A percentile compares a stretch with the other conserved stretches of the same genome.
Conservation (phyloP, 2,888 invertebrate species). For the Siphlonurus alternatus region DNA sequence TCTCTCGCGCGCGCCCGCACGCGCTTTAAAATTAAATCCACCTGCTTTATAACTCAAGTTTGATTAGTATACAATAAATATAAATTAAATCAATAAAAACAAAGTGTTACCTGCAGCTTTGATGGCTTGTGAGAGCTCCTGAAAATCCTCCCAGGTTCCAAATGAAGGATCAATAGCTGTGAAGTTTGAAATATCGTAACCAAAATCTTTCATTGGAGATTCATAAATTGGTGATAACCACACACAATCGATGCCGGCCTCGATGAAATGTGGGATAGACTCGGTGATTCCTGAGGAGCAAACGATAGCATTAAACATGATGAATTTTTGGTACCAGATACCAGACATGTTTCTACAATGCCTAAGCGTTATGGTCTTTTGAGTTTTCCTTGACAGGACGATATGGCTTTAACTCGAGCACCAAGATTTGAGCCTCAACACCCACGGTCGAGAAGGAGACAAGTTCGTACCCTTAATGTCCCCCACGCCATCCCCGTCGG, state of each 20-base stretch:
- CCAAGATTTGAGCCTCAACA: too few species aligned
- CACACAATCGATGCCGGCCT: conserved; percentile 52
- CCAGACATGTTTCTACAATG: too few species aligned
- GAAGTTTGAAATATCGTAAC: conserved; percentile 74
- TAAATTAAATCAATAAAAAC: neutral
- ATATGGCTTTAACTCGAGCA: too few species aligned
- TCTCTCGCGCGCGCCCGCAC: too few species aligned
- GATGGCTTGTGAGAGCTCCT: conserved; percentile 35
- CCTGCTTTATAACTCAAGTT: too few species aligned
- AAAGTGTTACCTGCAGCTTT: conserved; percentile 31
- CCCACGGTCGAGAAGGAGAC: too few species aligned
- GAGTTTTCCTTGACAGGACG: too few species aligned
- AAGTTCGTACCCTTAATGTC: conserved; percentile 26
- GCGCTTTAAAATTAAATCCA: too few species aligned
- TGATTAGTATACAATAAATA: too few species aligned
- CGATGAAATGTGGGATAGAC: conserved; percentile 42
- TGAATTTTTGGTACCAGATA: too few species aligned
- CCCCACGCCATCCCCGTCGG: conserved; percentile 30
- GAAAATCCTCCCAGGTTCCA: conserved; percentile 57
- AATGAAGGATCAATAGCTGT: conserved; percentile 50
- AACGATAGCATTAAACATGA: too few species aligned
- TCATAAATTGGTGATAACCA: conserved; percentile 75
- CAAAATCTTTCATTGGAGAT: conserved; percentile 74
- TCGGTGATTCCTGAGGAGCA: conserved; percentile 37
- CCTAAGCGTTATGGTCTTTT: too few species aligned